Base-by-base conservation (phyloP, 2,113 vertebrate genomes). In the Spea bombifrons region DNA sequence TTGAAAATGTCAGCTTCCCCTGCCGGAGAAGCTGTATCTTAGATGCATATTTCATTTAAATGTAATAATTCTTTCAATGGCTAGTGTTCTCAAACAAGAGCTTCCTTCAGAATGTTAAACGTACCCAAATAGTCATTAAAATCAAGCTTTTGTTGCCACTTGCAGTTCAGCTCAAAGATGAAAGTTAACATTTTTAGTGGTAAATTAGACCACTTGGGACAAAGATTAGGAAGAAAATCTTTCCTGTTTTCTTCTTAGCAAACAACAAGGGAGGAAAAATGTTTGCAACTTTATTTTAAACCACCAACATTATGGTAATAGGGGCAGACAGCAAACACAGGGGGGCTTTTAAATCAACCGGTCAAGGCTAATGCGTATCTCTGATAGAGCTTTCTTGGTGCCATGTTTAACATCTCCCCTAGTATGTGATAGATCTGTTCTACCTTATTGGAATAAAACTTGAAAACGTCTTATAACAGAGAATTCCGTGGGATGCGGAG, bases 151-250 rank as follows among this genome's bases (percentile, higher is more conserved):
- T 82, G 84, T 85, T 87, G 88, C 87, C 81, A 44, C 81, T 89
- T 86, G 82, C 78, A 81, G 78, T 70, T 77, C 76, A 83, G 84
- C 86, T 92, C 86, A 87, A 88, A 88, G 86, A 84, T 66, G 78
- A 81, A 53, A 80, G 75, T 89, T 83, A 86, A 83, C 84, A 86
- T 89, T 85, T 71, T 87, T 87, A 71, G 82, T 78, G 74, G 85
- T 75, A 91, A 91, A 91, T 92, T 87, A 93, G 90, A 86, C 81
- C 91, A 87, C 91, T 81, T 71, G 90, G 88, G 90, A 89, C 68
- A 69, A 81, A 83, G 15, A 80, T 88, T 88, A 80, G 86, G 83
- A 82, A 83, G 30, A 82, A 83, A 75, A 61, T 80, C 86, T 88
- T 82, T 49, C 82, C 55, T 70, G 53, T 77, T 77, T 77, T 69